Base-by-base conservation (phyloP, 1,140 invertebrate species). In the Mycetomoellerius zeteki region DNA sequence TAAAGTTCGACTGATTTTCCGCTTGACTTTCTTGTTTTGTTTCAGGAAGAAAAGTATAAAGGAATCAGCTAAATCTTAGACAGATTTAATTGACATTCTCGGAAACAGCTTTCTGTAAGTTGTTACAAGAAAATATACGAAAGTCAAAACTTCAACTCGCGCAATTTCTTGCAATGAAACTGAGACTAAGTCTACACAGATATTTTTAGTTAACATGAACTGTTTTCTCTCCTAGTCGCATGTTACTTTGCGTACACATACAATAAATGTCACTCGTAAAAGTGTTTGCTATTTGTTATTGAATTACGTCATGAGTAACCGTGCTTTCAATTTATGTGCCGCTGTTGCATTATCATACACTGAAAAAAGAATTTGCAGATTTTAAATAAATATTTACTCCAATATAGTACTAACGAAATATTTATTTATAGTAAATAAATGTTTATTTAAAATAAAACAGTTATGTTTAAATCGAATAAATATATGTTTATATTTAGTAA, bases 211-310 rank as follows among this genome's bases (percentile, higher is more conserved):
- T 14, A 37, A 80, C 33, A 19, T 14, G 47, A 21, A 24, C 33
- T 21, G 62, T 14, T 33, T 33, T 54, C 62, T 21, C n/a, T 24
- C 64, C 33, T 19, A 33, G 33, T 43, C n/a, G 43, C 6, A 19
- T n/a, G 27, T 52, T 52, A 16, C 37, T 33, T 30, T 24, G 24
- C 27, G 33, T n/a, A 6, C 2, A 8, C 14, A 27, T 8, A 8
- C 43, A 27, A 43, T 43, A 64, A 58, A 71, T 56, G 50, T 30
- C 50, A 6, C n/a, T 58, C 33, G n/a, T 71, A 56, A 71, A 71
- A 81, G 65, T 7, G 64, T 71, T 43, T 47, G 33, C 50, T n/a
- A 14, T 54, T 81, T 54, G 69, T 81, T 71, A 58, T 27, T 30
- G 33, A 69, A 56, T 81, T 71, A 43, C 33, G 21, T 19, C 21